Percentiles rank a stretch among this genome's conserved stretches.
These are phyloP conservation scores for Dolichomitus sp. DNA, from an alignment of 2,888 invertebrate species.

Conservation along the genomic window DNA sequence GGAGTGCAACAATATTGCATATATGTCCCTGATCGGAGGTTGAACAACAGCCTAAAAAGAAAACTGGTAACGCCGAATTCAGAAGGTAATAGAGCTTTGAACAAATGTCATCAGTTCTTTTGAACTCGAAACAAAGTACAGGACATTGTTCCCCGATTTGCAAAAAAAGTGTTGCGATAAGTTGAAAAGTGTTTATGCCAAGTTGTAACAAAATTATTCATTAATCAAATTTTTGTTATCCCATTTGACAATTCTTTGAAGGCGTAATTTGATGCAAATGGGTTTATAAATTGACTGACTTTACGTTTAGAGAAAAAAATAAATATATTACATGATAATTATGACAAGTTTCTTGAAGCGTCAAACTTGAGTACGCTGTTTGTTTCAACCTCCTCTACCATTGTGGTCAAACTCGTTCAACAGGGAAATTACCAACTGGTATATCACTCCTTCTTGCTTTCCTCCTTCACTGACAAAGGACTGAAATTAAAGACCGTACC, in stretches of 20 bases:
- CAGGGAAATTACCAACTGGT: slow-evolving; percentile 36
- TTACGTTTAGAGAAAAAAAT: background rate
- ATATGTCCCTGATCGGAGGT: too few relatives aligned
- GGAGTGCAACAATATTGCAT: too few relatives aligned
- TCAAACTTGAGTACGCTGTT: background rate
- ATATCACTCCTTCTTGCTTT: background rate
- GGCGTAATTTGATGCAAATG: background rate
- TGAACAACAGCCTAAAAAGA: too few relatives aligned
- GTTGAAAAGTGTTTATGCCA: background rate
- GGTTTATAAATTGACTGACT: background rate
- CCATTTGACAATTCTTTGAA: background rate
- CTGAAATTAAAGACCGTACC: slow-evolving; percentile 50
- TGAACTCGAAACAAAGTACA: too few relatives aligned
- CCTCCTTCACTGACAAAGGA: slow-evolving; percentile 37
- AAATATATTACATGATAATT: background rate
- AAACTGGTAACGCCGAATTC: too few relatives aligned
- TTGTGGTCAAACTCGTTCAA: slow-evolving; percentile 25
- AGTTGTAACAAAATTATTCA: background rate
- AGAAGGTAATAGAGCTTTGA: too few relatives aligned
- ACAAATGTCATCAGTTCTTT: too few relatives aligned
- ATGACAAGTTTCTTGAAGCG: background rate
- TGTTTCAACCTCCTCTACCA: background rate
- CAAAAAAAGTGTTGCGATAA: background rate
- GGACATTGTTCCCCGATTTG: too few relatives aligned
- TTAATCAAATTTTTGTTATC: background rate